Base-by-base conservation (phyloP, 2,113 vertebrate species). In the Tachysurus fulvidraco region DNA sequence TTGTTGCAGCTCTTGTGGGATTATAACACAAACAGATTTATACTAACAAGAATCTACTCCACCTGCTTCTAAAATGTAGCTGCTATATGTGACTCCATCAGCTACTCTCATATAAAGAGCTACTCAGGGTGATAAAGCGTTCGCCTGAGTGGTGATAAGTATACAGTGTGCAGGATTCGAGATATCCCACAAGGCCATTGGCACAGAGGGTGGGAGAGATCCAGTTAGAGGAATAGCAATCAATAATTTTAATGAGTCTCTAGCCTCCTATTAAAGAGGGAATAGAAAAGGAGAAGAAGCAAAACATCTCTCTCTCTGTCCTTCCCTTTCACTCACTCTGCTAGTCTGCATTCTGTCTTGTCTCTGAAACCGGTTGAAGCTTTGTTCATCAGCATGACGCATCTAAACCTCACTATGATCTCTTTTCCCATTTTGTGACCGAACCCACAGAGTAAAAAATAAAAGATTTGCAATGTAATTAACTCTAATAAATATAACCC, bases 241-340 rank as follows among this genome's bases (percentile, higher is more conserved):
- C 95, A 94, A 97, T 97, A 94, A 91, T 93, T 94, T 96, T 97
- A 96, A 97, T 97, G 96, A 96, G 94, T 95, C 95, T 96, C 96
- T 94, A 94, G 95, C 91, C 94, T 95, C 94, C 96, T 94, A 96
- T 97, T 95, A 97, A 92, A 94, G 83, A 23, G 93, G 93, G 95
- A 96, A 95, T 94, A 96, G 94, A 94, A 93, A 92, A 92, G 94
- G 86, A 95, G 94, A 93, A 94, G 94, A 54, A 50, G 55, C 46
- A 82, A 14, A 64, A 79, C 59, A 41, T 84, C 83, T 59, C 7
- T 84, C 52, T 52, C 0, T 57, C 17, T 71, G 9, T 52, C n/a
- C 9, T 17, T 50, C 41, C 7, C 16, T 25, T 52, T 76, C 16
- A 19, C 82, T 86, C n/a, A 21, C 71, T 50, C 46, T 9, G 5